phyloP scores from a whole-genome alignment of 2,888 invertebrate species.

The Vandiemenella viatica region DNA sequence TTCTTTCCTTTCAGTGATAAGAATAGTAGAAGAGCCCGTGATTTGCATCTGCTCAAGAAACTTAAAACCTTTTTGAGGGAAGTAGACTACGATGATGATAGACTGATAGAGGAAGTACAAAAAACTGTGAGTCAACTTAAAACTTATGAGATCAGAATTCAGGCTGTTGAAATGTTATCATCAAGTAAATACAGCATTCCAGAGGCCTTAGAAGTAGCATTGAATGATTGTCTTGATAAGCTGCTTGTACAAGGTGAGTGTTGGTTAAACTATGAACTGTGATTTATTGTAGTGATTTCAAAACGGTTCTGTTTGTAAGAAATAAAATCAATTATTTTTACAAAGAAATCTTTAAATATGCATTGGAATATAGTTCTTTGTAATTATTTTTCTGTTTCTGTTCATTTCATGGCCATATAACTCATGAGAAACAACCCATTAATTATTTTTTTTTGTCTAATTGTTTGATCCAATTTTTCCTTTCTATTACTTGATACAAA shows the following conservation, averaged over 20 bases:
- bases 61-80: conserved; percentile 50
- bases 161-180: conserved; percentile 54
- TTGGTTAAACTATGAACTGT: not conserved
- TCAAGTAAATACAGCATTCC: conserved; percentile 47
- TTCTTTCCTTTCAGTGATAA: conserved; percentile 45
- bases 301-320: too few species aligned
- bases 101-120: conserved; percentile 36
- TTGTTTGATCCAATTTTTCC: too few species aligned
- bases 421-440: too few species aligned
- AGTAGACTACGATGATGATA: conserved; percentile 34
- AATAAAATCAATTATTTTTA: too few species aligned
- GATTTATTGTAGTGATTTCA: too few species aligned
- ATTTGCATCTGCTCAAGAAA: conserved; percentile 71
- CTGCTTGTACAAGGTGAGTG: conserved; percentile 22
- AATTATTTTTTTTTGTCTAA: too few species aligned
- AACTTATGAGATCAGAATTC: conserved; percentile 54
- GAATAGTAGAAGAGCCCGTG: conserved; percentile 72
- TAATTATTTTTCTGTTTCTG: too few species aligned
- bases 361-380: too few species aligned
- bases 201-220: conserved; percentile 39
- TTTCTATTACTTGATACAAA: too few species aligned
- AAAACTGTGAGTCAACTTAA: conserved; percentile 46
- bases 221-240: conserved; percentile 27
- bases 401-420: too few species aligned
- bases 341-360: too few species aligned